phyloP scores from a whole-genome alignment of 2,113 vertebrate genomes.

The Ictalurus furcatus region DNA sequence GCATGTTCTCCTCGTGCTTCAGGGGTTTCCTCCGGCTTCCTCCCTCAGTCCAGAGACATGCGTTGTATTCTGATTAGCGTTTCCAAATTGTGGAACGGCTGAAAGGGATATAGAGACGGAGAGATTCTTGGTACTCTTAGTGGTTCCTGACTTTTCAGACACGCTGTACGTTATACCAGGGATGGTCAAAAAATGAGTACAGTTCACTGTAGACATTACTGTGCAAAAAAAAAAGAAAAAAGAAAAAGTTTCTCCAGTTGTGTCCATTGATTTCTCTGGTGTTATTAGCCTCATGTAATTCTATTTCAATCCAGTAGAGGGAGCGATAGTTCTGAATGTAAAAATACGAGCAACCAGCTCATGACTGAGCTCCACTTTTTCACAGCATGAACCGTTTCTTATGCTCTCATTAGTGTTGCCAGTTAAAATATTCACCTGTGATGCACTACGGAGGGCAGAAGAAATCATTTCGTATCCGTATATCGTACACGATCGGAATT shows the following conservation, averaged over 20 bases:
- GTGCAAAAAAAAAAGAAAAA: background rate
- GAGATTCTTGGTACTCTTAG: background rate
- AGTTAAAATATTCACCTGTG: background rate
- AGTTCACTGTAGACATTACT: background rate
- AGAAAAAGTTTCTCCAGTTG: background rate
- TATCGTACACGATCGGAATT: background rate
- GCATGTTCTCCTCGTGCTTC: no score
- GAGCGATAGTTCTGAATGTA: background rate
- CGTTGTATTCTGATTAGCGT: no score
- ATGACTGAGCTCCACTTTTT: background rate
- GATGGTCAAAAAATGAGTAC: background rate
- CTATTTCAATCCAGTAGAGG: constrained; percentile 7
- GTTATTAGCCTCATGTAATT: background rate
- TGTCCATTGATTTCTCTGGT: background rate
- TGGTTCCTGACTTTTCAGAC: background rate
- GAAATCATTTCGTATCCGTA: background rate
- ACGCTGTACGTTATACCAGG: background rate
- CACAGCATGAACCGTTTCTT: background rate
- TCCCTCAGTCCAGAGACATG: no score
- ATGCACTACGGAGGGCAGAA: background rate
- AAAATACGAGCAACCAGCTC: background rate
- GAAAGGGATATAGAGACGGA: no score
- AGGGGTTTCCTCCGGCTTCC: no score
- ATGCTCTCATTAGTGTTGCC: background rate
- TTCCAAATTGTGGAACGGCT: no score